phyloP scores from a whole-genome alignment of 2,888 invertebrate species.

The Pseudoips prasinana region DNA sequence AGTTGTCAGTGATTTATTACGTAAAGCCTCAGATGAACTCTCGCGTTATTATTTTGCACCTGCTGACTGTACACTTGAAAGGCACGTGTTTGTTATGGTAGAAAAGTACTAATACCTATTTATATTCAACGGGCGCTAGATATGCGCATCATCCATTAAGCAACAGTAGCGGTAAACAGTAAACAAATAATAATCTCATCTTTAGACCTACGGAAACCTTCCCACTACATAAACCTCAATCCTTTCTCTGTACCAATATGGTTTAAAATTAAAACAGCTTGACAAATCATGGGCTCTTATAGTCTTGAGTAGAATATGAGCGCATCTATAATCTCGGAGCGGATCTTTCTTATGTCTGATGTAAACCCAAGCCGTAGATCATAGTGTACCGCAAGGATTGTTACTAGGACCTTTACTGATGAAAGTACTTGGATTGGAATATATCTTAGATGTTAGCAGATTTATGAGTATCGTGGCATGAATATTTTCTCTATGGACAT shows the following conservation, averaged over 20 bases:
- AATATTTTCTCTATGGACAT: background rate
- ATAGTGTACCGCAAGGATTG: conserved; percentile 53
- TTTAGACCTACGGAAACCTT: conserved; percentile 25
- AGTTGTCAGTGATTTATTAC: conserved; percentile 39
- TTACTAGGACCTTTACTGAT: conserved; percentile 39
- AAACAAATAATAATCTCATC: conserved; percentile 46
- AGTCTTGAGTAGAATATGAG: conserved; percentile 22
- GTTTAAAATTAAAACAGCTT: conserved; percentile 31
- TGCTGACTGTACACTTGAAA: conserved; percentile 34
- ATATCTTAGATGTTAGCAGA: conserved; percentile 29
- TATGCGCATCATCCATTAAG: conserved; percentile 58
- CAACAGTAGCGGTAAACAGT: conserved; percentile 56
- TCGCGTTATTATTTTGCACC: conserved; percentile 42
- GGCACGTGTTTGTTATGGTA: conserved; percentile 52
- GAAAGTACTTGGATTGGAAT: conserved; percentile 28
- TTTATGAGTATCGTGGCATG: conserved; percentile 9
- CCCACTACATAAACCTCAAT: conserved; percentile 11
- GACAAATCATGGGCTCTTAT: conserved; percentile 22
- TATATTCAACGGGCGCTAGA: conserved; percentile 52
- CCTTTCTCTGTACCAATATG: conserved; percentile 26
- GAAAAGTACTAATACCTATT: conserved; percentile 48
- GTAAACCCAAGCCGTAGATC: conserved; percentile 36
- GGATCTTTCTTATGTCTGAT: conserved; percentile 38
- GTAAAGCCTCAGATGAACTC: conserved; percentile 43
- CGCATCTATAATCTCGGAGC: conserved; percentile 48